Conservation (phyloP, 2,888 invertebrate genomes). For the Steinernema carpocapsae region DNA sequence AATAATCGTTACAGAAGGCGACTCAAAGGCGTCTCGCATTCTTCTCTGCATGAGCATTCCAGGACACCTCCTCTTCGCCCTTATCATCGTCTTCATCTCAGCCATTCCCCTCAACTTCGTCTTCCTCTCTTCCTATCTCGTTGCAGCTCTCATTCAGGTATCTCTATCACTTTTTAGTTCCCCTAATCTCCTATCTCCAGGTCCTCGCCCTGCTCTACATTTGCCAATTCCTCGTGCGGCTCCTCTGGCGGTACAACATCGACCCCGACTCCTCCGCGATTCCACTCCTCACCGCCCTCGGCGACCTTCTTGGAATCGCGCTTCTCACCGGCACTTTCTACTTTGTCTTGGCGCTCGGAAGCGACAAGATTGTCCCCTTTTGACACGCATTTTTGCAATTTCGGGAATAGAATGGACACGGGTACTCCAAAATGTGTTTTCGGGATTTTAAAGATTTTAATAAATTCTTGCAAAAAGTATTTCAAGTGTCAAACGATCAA, state of each 20-base stretch:
- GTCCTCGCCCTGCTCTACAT: slow-evolving; percentile 60
- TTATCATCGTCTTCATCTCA: slow-evolving; percentile 52
- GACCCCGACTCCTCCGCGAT: slow-evolving; percentile 58
- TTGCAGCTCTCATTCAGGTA: slow-evolving; percentile 37
- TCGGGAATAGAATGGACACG: too few relatives aligned
- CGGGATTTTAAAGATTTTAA: too few relatives aligned
- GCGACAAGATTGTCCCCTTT: background rate
- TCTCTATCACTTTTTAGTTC: slow-evolving; percentile 25
- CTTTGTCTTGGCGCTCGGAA: slow-evolving; percentile 6
- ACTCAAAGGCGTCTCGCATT: slow-evolving; percentile 54
- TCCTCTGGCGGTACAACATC: slow-evolving; percentile 57
- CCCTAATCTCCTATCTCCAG: too few relatives aligned
- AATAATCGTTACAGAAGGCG: slow-evolving; percentile 52
- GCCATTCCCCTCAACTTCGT: slow-evolving; percentile 49
- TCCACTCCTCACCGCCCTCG: slow-evolving; percentile 62
- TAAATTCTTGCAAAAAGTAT: too few relatives aligned
- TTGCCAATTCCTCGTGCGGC: slow-evolving; percentile 59
- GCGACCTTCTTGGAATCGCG: slow-evolving; percentile 52
- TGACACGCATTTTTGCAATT: background rate
- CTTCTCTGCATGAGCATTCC: slow-evolving; percentile 56
- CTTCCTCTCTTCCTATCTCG: slow-evolving; percentile 40
- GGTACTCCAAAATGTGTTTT: too few relatives aligned
- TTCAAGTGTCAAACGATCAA: too few relatives aligned
- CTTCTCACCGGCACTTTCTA: slow-evolving; percentile 38
- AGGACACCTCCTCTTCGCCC: slow-evolving; percentile 56